Conservation (phyloP, 2,888 invertebrate genomes). For the Ectemnius lituratus region DNA sequence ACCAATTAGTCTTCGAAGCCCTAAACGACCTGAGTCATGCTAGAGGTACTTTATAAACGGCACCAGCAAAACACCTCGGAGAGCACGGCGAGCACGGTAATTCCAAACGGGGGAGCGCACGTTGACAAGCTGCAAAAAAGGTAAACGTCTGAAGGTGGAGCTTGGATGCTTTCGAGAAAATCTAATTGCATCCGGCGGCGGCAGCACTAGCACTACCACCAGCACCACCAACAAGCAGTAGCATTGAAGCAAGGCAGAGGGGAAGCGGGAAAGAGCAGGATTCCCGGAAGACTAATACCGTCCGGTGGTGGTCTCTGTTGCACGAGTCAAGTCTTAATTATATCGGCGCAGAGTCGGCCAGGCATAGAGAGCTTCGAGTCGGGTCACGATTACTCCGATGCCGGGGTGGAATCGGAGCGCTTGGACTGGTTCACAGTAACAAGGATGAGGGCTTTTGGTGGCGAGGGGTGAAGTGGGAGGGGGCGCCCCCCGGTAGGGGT, state of each 20-base stretch:
- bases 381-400: slow-evolving; percentile 40
- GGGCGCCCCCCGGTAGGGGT: not conserved
- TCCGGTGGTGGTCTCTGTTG: slow-evolving; percentile 30
- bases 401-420: not conserved
- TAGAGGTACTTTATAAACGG: too few species aligned
- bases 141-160: too few species aligned
- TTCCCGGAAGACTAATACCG: slow-evolving; percentile 56
- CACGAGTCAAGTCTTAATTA: slow-evolving; percentile 62
- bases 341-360: slow-evolving; percentile 58
- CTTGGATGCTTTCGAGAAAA: slow-evolving; percentile 8
- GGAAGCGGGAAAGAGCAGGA: not conserved
- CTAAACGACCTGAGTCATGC: too few species aligned
- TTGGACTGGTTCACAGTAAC: not conserved
- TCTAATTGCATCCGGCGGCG: not conserved
- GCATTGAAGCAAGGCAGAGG: not conserved
- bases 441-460: not conserved
- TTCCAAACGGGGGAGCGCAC: too few species aligned
- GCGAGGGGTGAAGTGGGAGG: not conserved
- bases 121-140: too few species aligned
- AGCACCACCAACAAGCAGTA: too few species aligned
- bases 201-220: not conserved
- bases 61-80: too few species aligned
- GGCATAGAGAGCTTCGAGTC: slow-evolving; percentile 48
- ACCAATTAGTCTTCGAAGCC: too few species aligned
- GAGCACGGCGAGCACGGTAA: too few species aligned